Evolutionary conservation across 2,797 vertebrate species (phyloP).

Genomic region (Ispidina lecontei): DNA sequence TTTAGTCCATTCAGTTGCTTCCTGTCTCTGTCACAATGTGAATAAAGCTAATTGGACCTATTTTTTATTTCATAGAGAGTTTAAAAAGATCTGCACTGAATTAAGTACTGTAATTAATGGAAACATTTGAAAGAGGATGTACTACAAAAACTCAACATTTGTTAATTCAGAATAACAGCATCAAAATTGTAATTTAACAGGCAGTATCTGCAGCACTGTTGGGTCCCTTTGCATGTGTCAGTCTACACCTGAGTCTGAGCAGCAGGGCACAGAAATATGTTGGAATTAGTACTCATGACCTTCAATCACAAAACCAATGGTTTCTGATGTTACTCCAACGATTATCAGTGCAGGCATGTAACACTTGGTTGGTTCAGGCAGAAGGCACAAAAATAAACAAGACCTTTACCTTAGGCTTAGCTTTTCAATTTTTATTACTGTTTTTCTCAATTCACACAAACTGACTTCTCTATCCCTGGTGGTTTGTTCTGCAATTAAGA

Average conservation of each 20-base stretch:
- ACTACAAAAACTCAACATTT: not conserved
- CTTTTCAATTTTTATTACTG: not conserved
- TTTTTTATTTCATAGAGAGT: constrained; percentile 18
- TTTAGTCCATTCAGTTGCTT: not conserved
- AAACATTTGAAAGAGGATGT: not conserved
- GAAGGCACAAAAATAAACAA: not conserved
- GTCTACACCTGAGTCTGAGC: not conserved
- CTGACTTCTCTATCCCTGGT: not conserved
- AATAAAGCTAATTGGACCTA: not conserved
- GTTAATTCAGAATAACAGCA: not conserved
- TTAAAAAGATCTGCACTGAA: not conserved
- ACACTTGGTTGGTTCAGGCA: not conserved
- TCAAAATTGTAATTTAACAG: not conserved
- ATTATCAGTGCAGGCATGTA: not conserved
- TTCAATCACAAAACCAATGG: not conserved
- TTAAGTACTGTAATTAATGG: not conserved
- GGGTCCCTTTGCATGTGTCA: not conserved
- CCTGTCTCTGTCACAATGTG: not conserved
- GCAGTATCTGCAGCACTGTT: not conserved
- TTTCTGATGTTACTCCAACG: not conserved
- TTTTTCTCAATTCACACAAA: not conserved
- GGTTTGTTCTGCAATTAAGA: not conserved
- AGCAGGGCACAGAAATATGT: not conserved
- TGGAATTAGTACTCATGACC: not conserved
- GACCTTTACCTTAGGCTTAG: not conserved